These are phyloP conservation scores for Unio delphinus DNA, from an alignment of 2,888 invertebrate genomes.

Conservation along the genomic window DNA sequence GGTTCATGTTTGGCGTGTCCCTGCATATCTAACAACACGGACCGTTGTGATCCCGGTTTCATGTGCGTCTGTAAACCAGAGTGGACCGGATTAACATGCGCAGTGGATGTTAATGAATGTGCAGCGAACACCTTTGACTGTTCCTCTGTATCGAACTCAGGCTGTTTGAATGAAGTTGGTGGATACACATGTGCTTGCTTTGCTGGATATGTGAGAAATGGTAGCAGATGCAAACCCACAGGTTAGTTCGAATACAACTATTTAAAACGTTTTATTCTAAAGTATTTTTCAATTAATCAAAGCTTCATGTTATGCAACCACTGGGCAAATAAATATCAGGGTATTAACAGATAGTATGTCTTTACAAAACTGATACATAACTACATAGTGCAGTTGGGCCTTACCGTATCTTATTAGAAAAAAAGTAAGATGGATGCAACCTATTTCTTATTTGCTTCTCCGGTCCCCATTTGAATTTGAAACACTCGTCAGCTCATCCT, in stretches of 20 bases:
- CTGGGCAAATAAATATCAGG: no score
- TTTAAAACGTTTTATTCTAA: no score
- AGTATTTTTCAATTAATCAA: no score
- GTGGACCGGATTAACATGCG: conserved; percentile 19
- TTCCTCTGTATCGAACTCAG: neutral
- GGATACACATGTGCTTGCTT: conserved; percentile 10
- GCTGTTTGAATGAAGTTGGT: conserved; percentile 10
- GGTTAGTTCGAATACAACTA: conserved; percentile 2
- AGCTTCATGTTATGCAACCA: no score
- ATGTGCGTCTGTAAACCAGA: conserved; percentile 15
- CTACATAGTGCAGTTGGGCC: no score
- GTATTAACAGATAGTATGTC: no score
- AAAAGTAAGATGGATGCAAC: no score
- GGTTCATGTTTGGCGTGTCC: conserved; percentile 2
- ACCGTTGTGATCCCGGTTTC: conserved; percentile 13
- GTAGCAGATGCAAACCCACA: conserved; percentile 1
- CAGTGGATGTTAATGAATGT: conserved; percentile 17
- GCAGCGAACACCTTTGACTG: neutral
- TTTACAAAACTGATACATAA: no score
- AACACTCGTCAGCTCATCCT: no score
- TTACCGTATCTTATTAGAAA: no score
- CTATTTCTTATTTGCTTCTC: no score
- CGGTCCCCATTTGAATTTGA: no score
- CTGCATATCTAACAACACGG: conserved; percentile 7
- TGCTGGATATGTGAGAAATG: conserved; percentile 1